Percentiles rank a stretch among this genome's conserved stretches.
These are phyloP conservation scores for Pogonophryne albipinna DNA, from an alignment of 2,797 vertebrate species.

Conservation along the genomic window DNA sequence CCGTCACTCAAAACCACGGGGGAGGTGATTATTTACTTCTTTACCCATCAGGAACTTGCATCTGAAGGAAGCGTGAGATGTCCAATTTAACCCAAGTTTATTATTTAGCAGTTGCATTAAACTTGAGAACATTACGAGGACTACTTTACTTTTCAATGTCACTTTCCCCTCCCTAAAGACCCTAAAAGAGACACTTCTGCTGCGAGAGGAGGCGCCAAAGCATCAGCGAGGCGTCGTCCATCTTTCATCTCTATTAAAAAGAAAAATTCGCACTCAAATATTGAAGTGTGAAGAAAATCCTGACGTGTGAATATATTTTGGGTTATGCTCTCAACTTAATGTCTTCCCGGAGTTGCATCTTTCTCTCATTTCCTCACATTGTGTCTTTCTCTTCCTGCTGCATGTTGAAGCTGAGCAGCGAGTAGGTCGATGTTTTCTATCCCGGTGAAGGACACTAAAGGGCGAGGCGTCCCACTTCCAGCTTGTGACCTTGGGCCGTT, in stretches of 20 bases:
- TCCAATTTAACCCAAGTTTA: background rate
- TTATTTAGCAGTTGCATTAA: constrained; percentile 11
- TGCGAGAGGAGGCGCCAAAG: constrained; percentile 34
- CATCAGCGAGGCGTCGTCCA: constrained; percentile 18
- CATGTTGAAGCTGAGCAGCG: background rate
- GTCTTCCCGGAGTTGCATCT: constrained; percentile 13
- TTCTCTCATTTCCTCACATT: constrained; percentile 10
- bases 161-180: constrained; percentile 25
- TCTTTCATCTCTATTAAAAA: constrained; percentile 28
- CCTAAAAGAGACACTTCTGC: constrained; percentile 9
- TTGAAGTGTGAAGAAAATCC: constrained; percentile 9
- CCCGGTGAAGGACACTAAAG: constrained; percentile 47
- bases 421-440: background rate
- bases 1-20: constrained; percentile 67
- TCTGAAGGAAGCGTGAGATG: background rate
- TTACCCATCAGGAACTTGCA: background rate
- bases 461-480: constrained; percentile 46
- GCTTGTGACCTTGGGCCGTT: constrained; percentile 44
- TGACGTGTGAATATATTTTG: constrained; percentile 9
- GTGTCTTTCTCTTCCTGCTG: background rate
- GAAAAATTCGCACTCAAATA: constrained; percentile 25
- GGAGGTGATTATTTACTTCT: constrained; percentile 67
- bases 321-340: background rate
- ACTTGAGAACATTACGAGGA: constrained; percentile 12
- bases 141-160: constrained; percentile 42